phyloP scores from a whole-genome alignment of 2,113 vertebrate genomes.

The Campylomormyrus numenius region DNA sequence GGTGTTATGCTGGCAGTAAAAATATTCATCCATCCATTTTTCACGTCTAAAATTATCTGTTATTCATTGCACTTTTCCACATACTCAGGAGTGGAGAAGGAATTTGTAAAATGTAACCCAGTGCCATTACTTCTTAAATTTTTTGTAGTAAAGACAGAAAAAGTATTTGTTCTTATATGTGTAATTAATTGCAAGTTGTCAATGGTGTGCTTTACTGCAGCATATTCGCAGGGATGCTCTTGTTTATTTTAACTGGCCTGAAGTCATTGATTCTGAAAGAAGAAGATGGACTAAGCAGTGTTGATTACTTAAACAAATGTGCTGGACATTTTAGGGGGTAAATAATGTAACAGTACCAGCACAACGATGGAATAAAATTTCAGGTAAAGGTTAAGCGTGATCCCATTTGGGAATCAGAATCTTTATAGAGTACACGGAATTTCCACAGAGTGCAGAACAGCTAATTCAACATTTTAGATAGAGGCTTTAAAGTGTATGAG shows the following conservation, averaged over 20 bases:
- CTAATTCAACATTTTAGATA: not conserved
- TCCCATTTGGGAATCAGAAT: not conserved
- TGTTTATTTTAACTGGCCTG: not conserved
- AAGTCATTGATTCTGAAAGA: not conserved
- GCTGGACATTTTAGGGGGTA: not conserved
- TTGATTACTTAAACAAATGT: not conserved
- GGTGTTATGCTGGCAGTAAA: not conserved
- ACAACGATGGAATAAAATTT: not conserved
- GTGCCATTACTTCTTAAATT: not conserved
- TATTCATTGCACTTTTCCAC: not conserved
- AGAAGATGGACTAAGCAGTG: not conserved
- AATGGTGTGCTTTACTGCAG: not conserved
- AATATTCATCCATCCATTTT: not conserved
- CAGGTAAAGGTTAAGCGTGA: not conserved
- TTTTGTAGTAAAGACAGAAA: not conserved
- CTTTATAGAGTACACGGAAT: not conserved
- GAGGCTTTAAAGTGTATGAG: not conserved
- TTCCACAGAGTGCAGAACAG: not conserved
- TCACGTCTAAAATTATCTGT: not conserved
- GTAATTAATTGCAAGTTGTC: not conserved
- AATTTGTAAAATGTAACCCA: not conserved
- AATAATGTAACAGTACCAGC: not conserved
- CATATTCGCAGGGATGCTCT: not conserved
- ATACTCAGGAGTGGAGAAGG: not conserved
- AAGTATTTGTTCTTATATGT: not conserved